These are phyloP conservation scores for Drosophila nikananu DNA, from an alignment of 1,140 invertebrate genomes.

Conservation along the genomic window DNA sequence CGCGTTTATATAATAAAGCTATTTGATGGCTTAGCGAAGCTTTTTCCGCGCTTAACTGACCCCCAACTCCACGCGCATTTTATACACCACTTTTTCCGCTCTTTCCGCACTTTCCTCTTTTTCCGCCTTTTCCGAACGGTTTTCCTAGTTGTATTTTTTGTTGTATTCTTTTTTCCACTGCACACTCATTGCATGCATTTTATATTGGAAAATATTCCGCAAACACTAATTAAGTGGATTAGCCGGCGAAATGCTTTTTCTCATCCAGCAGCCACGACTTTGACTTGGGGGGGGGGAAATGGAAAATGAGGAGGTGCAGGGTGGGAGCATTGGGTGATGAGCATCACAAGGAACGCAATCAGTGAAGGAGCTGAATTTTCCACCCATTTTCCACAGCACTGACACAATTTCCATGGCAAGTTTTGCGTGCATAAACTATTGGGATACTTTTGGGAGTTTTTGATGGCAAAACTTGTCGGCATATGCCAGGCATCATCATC, in stretches of 20 bases:
- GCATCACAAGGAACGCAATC: constrained; percentile 40
- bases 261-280: constrained; percentile 29
- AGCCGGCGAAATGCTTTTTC: constrained; percentile 59
- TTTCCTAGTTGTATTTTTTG: not conserved
- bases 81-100: constrained; percentile 7
- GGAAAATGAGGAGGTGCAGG: not conserved
- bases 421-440: constrained; percentile 74
- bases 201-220: constrained; percentile 64
- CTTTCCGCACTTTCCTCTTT: constrained; percentile 30
- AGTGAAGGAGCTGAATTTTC: constrained; percentile 13
- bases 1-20: constrained; percentile 40
- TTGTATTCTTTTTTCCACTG: constrained; percentile 26
- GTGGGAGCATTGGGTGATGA: not conserved
- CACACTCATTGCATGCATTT: constrained; percentile 52
- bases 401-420: constrained; percentile 34
- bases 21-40: constrained; percentile 40
- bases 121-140: constrained; percentile 16
- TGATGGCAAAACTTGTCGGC: constrained; percentile 70
- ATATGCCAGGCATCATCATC: constrained; percentile 45
- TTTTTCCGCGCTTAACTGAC: constrained; percentile 22
- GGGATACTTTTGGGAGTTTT: constrained; percentile 73
- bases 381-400: not conserved
- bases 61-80: constrained; percentile 10
- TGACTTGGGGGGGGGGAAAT: constrained; percentile 39
- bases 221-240: constrained; percentile 76